Evolutionary conservation across 2,797 vertebrate species (phyloP), one percentile per base, ranked within the genome.

Genomic region (Chelon auratus): DNA sequence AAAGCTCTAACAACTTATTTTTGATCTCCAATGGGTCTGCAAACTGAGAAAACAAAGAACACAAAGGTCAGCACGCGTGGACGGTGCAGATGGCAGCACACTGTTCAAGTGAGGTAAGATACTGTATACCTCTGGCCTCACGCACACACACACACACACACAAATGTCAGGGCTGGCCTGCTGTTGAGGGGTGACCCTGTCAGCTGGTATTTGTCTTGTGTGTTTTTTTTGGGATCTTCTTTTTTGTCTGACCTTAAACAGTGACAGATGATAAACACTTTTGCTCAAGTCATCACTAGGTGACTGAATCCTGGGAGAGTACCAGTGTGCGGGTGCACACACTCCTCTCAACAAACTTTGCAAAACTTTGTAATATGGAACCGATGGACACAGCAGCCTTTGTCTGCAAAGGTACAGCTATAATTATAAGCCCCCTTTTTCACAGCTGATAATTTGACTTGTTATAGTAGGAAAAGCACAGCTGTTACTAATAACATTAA

Each of bases 171-270:
- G 15, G 53, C 72, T 55, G 63, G 68, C 77, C 68, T 86, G 81
- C 82, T 89, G 80, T 58, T 85, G 60, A 82, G 54, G 61, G 75
- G 81, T 75, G 84, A 90, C 75, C 77, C 81, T 87, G 84, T 90
- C 88, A 84, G 75, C 66, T 81, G 71, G 57, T 80, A 76, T 89
- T 89, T 84, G 73, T 87, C 80, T 85, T 17, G 24, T 36, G 51
- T 71, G 24, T 45, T 71, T 67, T 78, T 80, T 66, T 64, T 40
- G 12, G 4, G 56, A 58, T 78, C 60, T 67, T 71, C 13, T 78
- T 85, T 75, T 50, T 58, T 45, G 61, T 75, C 63, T 83, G 78
- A 88, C 86, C 84, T 88, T 87, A 78, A 82, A 81, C 74, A 67
- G 30, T 75, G 66, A 77, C 84, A 79, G 69, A 75, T 84, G 62